Evolutionary conservation across 2,888 invertebrate species (phyloP), one percentile per base, ranked within the genome.

Genomic region (Himalopsyche tibetana): DNA sequence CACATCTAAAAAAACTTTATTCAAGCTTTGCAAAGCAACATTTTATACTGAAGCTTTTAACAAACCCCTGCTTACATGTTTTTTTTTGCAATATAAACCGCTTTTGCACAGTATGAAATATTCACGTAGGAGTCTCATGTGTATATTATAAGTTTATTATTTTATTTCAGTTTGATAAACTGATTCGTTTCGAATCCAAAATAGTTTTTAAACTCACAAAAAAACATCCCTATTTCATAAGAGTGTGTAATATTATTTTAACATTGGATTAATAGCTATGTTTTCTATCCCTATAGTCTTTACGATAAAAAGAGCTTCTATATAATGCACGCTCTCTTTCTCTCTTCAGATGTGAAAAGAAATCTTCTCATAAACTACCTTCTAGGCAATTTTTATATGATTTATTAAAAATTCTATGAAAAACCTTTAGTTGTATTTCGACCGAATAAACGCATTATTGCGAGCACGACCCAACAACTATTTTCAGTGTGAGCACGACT

Each of bases 401-500:
- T 63, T 63, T 63, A 63, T 63, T 63, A 19, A 19, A 19, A 63
- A 6, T 63, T 19, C 19, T 19, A 15, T 15, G 6, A 63, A 63
- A 63, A 63, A 19, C 3, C 4, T 19, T 63, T 11, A 19, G 63
- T 63, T 63, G 4, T 63, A 63, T 63, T 19, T 63, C 63, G 63
- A 63, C 19, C 63, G 19, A 19, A 63, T n/a, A 63, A 63, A 63
- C 63, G 63, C 63, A 63, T 63, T 63, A 19, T 56, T 56, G 56
- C 56, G 56, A n/a, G 56, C 56, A 56, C 56, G n/a, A 56, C 56
- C 56, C 56, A 56, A 56, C 17, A 56, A n/a, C 5, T n/a, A 56
- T 56, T 56, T 56, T 56, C 56, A 56, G 56, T 63, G 63, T 19
- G 4, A 63, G 63, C 63, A 63, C 63, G 63, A 19, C 63, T 63